Base-by-base conservation (phyloP, 2,888 invertebrate species). In the Hemistola chrysoprasaria region DNA sequence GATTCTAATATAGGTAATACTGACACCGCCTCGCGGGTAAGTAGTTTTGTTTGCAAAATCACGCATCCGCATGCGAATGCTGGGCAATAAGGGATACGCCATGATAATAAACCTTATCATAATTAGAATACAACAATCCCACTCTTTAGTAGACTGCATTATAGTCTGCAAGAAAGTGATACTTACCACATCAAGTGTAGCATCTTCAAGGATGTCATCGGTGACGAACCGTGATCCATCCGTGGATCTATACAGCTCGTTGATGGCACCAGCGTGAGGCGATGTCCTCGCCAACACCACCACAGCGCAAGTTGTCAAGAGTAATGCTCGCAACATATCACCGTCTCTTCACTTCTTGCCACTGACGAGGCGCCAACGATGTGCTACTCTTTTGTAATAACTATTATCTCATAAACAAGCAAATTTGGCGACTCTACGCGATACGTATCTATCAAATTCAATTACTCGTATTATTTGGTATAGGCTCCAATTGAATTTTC, bases 151-250 rank as follows among this genome's bases (percentile, higher is more conserved):
- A 23, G 22, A 20, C 34, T 5, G 22, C 16, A 21, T 20, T 23
- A 11, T n/a, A 23, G 22, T 8, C 11, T 10, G 3, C 2, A 8
- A 20, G 8, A 28, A n/a, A n/a, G n/a, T n/a, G n/a, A n/a, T 3
- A 68, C 78, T 70, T 38, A 79, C 79, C 61, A 62, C 71, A 59
- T 79, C 78, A 8, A 79, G 59, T 4, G 47, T 36, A 4, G 71
- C 65, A 55, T 80, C 79, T 53, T 76, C 75, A 8, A 61, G 43
- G 7, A 76, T 28, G 39, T 69, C 42, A n/a, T 33, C 46, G 2
- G 80, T 71, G 31, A 16, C 16, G 16, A 45, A 62, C 24, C 67
- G 53, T 0, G 34, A 29, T 6, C 55, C 56, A 2, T 53, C 45
- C 1, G 35, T 25, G n/a, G 48, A 43, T 8, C 31, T 64, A 8